Evolutionary conservation across 2,797 vertebrate species (phyloP), one percentile per base, ranked within the genome.

Genomic region (Sebastes dallii): DNA sequence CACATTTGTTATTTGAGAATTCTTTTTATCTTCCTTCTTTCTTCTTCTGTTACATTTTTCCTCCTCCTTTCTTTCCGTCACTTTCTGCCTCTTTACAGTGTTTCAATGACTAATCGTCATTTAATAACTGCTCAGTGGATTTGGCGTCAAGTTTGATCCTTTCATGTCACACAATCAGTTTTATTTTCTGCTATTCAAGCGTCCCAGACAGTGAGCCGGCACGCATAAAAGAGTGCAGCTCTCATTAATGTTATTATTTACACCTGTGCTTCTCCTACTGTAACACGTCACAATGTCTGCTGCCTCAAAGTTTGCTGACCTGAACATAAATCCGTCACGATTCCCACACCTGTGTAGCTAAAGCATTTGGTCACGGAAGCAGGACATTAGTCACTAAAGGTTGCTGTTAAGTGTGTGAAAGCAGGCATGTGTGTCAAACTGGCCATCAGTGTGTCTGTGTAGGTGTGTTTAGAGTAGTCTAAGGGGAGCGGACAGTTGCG

Each of bases 201-300:
- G 1, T 32, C 59, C 59, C 59, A 32, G 30, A 59, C 25, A 29
- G 4, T 5, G 52, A 55, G 52, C 52, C 10, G 10, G n/a, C 55
- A 58, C 1, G 13, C 24, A 58, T 24, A 0, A 46, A 18, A 3
- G 42, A 20, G 16, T 50, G 20, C 1, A 50, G 0, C 5, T 2
- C 0, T 25, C 25, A 10, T 9, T 36, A 7, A 34, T 9, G 27
- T 10, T 25, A 4, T 30, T 55, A 54, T 56, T 55, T 29, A 13
- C 46, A 25, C 61, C 27, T 32, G 25, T 20, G 50, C 34, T 32
- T 36, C 8, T 58, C 24, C 30, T 55, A n/a, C 66, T n/a, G 56
- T 36, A 36, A 67, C 36, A 13, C 3, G 22, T 6, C 39, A 30
- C 5, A 2, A 11, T 10, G 30, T 29, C 18, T 30, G 75, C n/a